Evolutionary conservation across 2,888 invertebrate genomes (phyloP).

Genomic region (Tillus elongatus): DNA sequence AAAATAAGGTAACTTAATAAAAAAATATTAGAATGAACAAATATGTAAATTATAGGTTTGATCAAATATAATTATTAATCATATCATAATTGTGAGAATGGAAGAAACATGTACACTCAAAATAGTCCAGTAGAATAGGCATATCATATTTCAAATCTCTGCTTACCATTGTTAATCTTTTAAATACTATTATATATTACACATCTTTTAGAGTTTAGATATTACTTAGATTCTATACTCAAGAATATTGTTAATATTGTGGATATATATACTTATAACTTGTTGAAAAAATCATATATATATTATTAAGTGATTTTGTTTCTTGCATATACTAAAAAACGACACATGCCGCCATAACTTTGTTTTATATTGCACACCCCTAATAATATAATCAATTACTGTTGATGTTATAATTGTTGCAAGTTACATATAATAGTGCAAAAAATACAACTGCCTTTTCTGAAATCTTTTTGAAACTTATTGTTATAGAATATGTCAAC

Average conservation of each 20-base stretch:
- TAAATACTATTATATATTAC: slow-evolving; percentile 26
- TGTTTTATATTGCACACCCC: too few relatives aligned
- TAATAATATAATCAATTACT: too few relatives aligned
- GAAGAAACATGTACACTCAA: slow-evolving; percentile 19
- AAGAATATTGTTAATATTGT: slow-evolving; percentile 33
- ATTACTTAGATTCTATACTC: slow-evolving; percentile 28
- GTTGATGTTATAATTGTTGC: too few relatives aligned
- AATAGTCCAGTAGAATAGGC: slow-evolving; percentile 39
- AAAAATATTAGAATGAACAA: neutral
- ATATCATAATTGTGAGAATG: neutral
- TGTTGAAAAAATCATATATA: slow-evolving; percentile 24
- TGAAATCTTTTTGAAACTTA: too few relatives aligned
- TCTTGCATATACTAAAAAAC: too few relatives aligned
- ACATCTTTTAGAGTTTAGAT: slow-evolving; percentile 27
- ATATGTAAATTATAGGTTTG: slow-evolving; percentile 17
- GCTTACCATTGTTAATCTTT: slow-evolving; percentile 32
- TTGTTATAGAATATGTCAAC: too few relatives aligned
- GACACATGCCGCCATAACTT: too few relatives aligned
- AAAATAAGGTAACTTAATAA: too few relatives aligned
- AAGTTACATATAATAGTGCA: too few relatives aligned
- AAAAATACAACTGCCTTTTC: too few relatives aligned
- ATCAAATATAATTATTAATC: slow-evolving; percentile 22
- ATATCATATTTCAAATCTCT: slow-evolving; percentile 34
- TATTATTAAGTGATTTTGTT: too few relatives aligned
- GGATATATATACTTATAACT: slow-evolving; percentile 28